Evolutionary conservation across 2,888 invertebrate species (phyloP), one percentile per base, ranked within the genome.

Genomic region (Diadegma fenestrale): DNA sequence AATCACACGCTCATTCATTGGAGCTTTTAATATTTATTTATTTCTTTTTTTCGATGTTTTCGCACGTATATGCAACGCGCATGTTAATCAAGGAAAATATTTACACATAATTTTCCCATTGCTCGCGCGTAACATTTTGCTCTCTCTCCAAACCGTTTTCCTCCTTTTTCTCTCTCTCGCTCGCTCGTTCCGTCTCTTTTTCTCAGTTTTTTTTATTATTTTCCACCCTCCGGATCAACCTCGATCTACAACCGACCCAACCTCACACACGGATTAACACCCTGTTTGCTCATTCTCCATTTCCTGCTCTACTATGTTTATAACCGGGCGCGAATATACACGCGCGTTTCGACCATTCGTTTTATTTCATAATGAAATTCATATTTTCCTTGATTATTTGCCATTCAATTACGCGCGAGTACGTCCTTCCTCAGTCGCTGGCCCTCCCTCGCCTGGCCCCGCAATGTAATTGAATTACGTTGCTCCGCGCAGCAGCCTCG

Each of bases 381-480:
- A 85, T 85, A 85, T 82, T 85, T 85, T 82, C 79, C 79, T 72
- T 72, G 73, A 82, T 82, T 85, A 85, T 85, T 85, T 85, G 79
- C 79, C 71, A 80, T 85, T 82, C 76, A 85, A 85, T 85, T 82
- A 85, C 75, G 71, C 75, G 71, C 75, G 82, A 43, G 3, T 58
- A 30, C 75, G 58, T 48, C 45, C 69, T 61, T 58, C 69, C 66
- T 58, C 79, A 6, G 7, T 3, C 22, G 3, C 51, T 10, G 19
- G 6, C 51, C 19, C 51, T 19, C 51, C 19, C 51, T 19, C 54
- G 4, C n/a, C n/a, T 37, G 37, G 37, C 37, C 10, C 10, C 37
- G 1, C 37, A 10, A 37, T 37, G 37, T 37, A 37, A 37, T 37
- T 37, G 37, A 37, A 37, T 37, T 37, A 8, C 37, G 8, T 37